Evolutionary conservation across 2,797 vertebrate genomes (phyloP).

Genomic region (Poecilia wingei): DNA sequence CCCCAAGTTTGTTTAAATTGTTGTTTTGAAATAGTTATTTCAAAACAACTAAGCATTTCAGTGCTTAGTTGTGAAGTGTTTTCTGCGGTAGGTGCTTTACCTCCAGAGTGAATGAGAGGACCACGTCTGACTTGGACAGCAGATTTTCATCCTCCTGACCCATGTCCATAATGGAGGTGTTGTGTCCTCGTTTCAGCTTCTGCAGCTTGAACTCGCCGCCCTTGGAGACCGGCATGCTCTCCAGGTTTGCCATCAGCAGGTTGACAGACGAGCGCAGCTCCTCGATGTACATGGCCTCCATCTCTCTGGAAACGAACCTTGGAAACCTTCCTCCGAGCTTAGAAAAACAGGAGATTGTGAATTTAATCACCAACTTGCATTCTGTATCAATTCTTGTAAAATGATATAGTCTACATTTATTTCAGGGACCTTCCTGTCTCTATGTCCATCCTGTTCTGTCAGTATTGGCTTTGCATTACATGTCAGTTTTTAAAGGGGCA

Average conservation of each 20-base stretch:
- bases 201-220: constrained; percentile 99
- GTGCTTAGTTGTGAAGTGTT: not conserved
- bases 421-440: not conserved
- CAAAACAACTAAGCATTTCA: too few relatives aligned
- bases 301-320: constrained; percentile 93
- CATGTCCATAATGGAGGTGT: constrained; percentile 99
- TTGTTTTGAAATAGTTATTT: too few relatives aligned
- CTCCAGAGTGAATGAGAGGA: constrained; percentile 96
- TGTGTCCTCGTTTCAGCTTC: constrained; percentile 97
- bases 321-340: constrained; percentile 92
- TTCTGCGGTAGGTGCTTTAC: constrained; percentile 66
- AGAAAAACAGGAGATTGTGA: constrained; percentile 25
- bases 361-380: not conserved
- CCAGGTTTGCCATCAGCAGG: constrained; percentile 97
- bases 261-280: constrained; percentile 97
- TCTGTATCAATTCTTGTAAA: not conserved
- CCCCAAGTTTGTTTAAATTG: too few relatives aligned
- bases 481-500: not conserved
- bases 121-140: constrained; percentile 96
- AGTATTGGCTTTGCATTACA: not conserved
- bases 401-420: not conserved
- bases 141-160: constrained; percentile 98
- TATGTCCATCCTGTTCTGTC: not conserved
- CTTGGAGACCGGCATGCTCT: constrained; percentile 99
- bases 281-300: constrained; percentile 98